Evolutionary conservation across 2,797 vertebrate species (phyloP).

Genomic region (Nannoperca australis): DNA sequence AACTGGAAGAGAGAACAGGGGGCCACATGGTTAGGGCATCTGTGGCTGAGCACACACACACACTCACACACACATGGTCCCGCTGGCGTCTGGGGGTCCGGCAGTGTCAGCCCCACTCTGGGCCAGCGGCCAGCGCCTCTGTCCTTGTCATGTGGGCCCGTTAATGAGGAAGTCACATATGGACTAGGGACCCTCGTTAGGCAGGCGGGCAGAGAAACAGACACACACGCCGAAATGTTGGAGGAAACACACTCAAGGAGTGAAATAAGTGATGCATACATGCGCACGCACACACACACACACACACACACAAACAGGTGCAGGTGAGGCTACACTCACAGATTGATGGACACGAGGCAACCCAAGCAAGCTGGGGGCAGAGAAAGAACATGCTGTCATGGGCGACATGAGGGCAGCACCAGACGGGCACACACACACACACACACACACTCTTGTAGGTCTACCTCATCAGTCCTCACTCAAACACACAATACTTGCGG

Average conservation of each 20-base stretch:
- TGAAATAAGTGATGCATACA: slow-evolving; percentile 22
- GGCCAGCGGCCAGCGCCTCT: slow-evolving; percentile 80
- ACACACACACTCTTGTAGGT: slow-evolving; percentile 26
- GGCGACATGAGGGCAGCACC: slow-evolving; percentile 71
- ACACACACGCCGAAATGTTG: slow-evolving; percentile 40
- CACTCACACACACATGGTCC: slow-evolving; percentile 37
- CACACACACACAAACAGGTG: slow-evolving; percentile 66
- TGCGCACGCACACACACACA: slow-evolving; percentile 16
- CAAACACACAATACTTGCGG: slow-evolving; percentile 39
- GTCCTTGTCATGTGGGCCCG: slow-evolving; percentile 82
- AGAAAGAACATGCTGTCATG: slow-evolving; percentile 80
- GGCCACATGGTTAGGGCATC: slow-evolving; percentile 83
- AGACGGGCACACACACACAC: slow-evolving; percentile 64
- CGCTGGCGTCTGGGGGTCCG: slow-evolving; percentile 74
- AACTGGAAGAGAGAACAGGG: slow-evolving; percentile 79
- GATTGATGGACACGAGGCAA: slow-evolving; percentile 68
- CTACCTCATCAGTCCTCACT: slow-evolving; percentile 33
- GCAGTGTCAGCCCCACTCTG: slow-evolving; percentile 76
- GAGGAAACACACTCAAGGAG: slow-evolving; percentile 31
- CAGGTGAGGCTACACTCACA: slow-evolving; percentile 64
- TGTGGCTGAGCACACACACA: slow-evolving; percentile 64
- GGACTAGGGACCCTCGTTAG: slow-evolving; percentile 86
- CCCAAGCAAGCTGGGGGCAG: slow-evolving; percentile 65
- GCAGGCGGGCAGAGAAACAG: slow-evolving; percentile 61
- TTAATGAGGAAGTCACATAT: slow-evolving; percentile 89